A percentile compares a stretch with the other conserved stretches of the same genome.
Conservation (phyloP, 2,113 vertebrate species). For the Corythoichthys haematopterus region DNA sequence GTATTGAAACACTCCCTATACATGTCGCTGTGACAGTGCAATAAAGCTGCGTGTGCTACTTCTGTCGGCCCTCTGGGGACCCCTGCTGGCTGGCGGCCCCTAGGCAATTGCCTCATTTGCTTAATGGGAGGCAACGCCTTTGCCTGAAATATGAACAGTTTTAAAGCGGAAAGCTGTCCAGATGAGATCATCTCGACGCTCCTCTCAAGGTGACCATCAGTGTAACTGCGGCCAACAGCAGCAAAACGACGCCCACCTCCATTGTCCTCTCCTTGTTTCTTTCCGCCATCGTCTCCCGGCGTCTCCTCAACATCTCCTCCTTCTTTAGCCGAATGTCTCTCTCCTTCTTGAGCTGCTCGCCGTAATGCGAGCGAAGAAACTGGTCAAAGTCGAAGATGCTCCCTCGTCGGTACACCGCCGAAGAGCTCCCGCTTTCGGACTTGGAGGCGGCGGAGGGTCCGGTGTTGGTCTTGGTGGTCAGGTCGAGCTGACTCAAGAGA, state of each 20-base stretch:
- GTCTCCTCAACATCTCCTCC: constrained; percentile 49
- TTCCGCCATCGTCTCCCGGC: neutral
- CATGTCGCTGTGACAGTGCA: too few species aligned
- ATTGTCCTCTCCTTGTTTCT: neutral
- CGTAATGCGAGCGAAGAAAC: constrained; percentile 82
- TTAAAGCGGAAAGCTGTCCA: neutral
- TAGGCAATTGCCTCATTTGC: too few species aligned
- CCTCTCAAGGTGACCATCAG: neutral
- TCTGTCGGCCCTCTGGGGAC: too few species aligned
- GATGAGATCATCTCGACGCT: neutral
- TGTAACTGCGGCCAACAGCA: constrained; percentile 24
- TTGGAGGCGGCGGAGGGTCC: constrained; percentile 13
- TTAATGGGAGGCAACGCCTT: too few species aligned
- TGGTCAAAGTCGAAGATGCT: constrained; percentile 78
- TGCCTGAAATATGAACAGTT: neutral
- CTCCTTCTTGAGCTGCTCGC: constrained; percentile 79
- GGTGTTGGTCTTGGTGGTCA: constrained; percentile 35
- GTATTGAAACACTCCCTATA: too few species aligned
- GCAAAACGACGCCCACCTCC: constrained; percentile 2
- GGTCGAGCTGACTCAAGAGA: constrained; percentile 67
- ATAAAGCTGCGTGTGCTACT: too few species aligned
- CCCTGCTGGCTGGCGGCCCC: too few species aligned
- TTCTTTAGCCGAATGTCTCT: constrained; percentile 42
- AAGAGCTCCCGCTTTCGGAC: neutral
- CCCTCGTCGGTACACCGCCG: neutral